phyloP scores from a whole-genome alignment of 1,140 invertebrate genomes.

The Ptiloglossa arizonensis region DNA sequence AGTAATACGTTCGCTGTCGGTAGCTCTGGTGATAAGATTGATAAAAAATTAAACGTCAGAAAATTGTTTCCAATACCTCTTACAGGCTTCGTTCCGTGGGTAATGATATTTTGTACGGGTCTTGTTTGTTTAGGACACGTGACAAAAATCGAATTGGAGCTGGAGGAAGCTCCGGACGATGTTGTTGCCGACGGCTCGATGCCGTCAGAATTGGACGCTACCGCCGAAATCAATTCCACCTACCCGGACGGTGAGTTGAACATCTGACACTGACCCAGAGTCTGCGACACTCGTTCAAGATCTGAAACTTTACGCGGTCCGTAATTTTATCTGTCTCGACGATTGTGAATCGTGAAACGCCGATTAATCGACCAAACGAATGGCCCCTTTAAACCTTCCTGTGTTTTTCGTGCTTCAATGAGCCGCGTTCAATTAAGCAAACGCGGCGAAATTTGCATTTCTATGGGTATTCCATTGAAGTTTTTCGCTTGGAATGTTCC shows the following conservation, averaged over 20 bases:
- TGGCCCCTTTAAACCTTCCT: neutral
- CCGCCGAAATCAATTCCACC: conserved; percentile 74
- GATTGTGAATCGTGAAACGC: neutral
- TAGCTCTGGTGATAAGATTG: too few species aligned
- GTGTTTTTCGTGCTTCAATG: neutral
- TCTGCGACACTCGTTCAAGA: neutral
- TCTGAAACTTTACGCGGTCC: neutral
- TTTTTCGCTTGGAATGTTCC: neutral
- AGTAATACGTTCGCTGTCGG: too few species aligned
- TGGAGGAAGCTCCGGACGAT: conserved; percentile 74
- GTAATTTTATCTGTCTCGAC: neutral
- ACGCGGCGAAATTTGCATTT: neutral
- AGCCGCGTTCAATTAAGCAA: neutral
- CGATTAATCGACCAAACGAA: neutral
- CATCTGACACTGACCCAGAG: conserved; percentile 6
- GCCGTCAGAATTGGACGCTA: conserved; percentile 70
- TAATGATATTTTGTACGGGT: neutral
- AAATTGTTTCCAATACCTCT: too few species aligned
- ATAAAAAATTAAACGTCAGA: too few species aligned
- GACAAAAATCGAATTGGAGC: conserved; percentile 77
- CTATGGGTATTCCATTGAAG: neutral
- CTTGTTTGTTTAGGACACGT: conserved; percentile 67
- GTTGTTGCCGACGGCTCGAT: conserved; percentile 70
- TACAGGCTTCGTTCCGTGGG: too few species aligned
- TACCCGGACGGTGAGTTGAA: conserved; percentile 70